Evolutionary conservation across 2,888 invertebrate genomes (phyloP).

Genomic region (Polymixis flavicincta): DNA sequence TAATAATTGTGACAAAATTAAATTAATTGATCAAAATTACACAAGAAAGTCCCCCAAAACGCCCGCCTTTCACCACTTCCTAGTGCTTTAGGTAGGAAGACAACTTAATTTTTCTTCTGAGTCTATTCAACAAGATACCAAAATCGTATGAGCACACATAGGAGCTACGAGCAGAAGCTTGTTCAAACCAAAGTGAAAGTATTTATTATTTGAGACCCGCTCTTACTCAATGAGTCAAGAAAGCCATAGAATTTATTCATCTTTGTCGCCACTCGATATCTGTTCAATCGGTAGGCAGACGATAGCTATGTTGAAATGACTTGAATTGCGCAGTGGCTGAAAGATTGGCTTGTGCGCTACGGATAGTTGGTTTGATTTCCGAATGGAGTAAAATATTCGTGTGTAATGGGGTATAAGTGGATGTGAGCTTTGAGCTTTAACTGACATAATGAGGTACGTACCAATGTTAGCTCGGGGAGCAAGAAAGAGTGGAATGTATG

Average conservation of each 20-base stretch:
- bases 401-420: background rate
- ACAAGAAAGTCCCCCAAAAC: too few species aligned
- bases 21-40: too few species aligned
- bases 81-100: too few species aligned
- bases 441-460: too few species aligned
- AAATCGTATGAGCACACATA: background rate
- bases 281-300: background rate
- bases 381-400: background rate
- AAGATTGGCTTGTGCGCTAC: background rate
- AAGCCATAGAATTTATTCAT: slow-evolving; percentile 34
- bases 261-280: slow-evolving; percentile 28
- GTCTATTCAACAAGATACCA: too few species aligned
- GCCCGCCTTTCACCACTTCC: too few species aligned
- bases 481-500: too few species aligned
- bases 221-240: slow-evolving; percentile 25
- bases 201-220: slow-evolving; percentile 5
- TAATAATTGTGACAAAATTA: too few species aligned
- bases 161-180: slow-evolving; percentile 13
- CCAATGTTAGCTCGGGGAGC: too few species aligned
- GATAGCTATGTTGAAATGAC: background rate
- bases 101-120: too few species aligned
- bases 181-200: slow-evolving; percentile 43
- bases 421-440: background rate
- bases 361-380: background rate
- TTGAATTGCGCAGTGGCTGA: background rate